phyloP scores from a whole-genome alignment of 2,888 invertebrate genomes.

The Auanema freiburgensis region DNA sequence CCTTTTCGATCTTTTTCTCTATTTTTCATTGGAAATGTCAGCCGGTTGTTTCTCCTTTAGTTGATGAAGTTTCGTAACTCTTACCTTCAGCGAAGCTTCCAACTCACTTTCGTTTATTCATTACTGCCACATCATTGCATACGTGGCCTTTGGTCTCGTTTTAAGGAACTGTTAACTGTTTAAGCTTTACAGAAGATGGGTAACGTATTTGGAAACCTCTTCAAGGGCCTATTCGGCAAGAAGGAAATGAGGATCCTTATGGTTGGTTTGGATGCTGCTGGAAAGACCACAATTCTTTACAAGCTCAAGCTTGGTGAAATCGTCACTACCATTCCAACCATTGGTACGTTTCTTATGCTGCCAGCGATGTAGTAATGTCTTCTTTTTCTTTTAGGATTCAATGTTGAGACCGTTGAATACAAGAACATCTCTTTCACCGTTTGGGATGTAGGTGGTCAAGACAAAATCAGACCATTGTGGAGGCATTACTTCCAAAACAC shows the following conservation, averaged over 20 bases:
- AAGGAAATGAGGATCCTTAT: conserved; percentile 86
- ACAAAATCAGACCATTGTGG: conserved; percentile 95
- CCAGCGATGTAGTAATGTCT: not conserved
- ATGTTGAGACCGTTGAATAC: conserved; percentile 97
- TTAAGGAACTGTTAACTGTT: not conserved
- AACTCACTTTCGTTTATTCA: not conserved
- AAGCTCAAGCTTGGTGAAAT: conserved; percentile 99
- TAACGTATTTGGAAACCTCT: conserved; percentile 70
- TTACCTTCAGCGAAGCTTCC: not conserved
- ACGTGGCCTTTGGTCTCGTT: not conserved
- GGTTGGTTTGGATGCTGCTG: conserved; percentile 82
- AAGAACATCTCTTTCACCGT: conserved; percentile 98
- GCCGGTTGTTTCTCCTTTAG: not conserved
- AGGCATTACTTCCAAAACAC: conserved; percentile 98
- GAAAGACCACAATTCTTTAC: conserved; percentile 99
- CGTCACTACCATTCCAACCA: conserved; percentile 99
- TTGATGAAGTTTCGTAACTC: not conserved
- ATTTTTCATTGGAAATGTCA: not conserved
- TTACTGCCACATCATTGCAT: not conserved
- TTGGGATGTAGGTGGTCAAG: conserved; percentile 96
- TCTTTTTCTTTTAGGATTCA: conserved; percentile 78
- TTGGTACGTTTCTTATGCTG: conserved; percentile 75
- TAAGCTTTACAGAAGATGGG: conserved; percentile 30
- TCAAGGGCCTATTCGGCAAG: conserved; percentile 99
- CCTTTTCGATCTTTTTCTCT: conserved; percentile 11